Base-by-base conservation (phyloP, 2,888 invertebrate species). In the Dasysyrphus albostriatus region DNA sequence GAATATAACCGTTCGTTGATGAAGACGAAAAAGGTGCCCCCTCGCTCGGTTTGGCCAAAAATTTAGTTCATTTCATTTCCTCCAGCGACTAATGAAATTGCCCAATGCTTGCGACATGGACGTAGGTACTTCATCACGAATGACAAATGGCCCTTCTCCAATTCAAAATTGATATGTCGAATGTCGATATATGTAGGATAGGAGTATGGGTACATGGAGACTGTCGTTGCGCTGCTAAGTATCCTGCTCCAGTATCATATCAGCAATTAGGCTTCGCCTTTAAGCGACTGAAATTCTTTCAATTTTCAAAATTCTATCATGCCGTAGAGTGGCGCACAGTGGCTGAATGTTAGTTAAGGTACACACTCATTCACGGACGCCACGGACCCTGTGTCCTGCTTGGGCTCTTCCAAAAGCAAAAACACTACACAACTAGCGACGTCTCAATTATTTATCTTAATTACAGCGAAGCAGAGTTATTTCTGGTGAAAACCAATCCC, bases 391-490 rank as follows among this genome's bases (percentile, higher is more conserved):
- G 16, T 5, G 9, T 34, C 10, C 34, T 37, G 44, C 10, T 16
- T 37, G 44, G n/a, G 5, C 44, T 44, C 42, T 42, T 29, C 16
- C 37, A 24, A 34, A 24, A 39, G 34, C 42, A 24, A n/a, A 6
- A 44, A 12, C 42, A n/a, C 58, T 58, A 6, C 19, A 42, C 61
- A 24, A n/a, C 54, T 32, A 51, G 54, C 42, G 39, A 87, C 83
- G 79, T 87, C 87, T 87, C 87, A 87, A 87, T 85, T 85, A 85
- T 85, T 85, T 85, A 85, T 85, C 85, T 85, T 85, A 85, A 85
- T 85, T 85, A 74, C 85, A 74, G 24, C 77, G 34, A 24, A 77
- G 24, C 37, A 29, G 65, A 61, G 80, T 44, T 81, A 9, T 44
- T 85, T 85, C 77, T 78, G 77, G 77, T 77, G 77, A 77, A 85